Base-by-base conservation (phyloP, 1,140 invertebrate genomes). In the Limonius californicus region DNA sequence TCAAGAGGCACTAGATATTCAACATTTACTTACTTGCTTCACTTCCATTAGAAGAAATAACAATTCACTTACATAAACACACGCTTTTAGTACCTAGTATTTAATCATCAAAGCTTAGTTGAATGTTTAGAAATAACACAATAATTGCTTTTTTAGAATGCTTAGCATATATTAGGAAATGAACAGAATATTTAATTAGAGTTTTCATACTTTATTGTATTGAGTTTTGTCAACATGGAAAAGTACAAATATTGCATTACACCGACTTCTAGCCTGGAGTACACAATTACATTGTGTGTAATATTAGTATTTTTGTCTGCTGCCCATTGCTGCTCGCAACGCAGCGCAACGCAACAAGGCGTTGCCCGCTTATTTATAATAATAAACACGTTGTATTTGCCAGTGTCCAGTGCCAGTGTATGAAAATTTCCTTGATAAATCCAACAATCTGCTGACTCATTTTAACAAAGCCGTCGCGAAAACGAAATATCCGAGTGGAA, bases 191-290 rank as follows among this genome's bases (percentile, higher is more conserved):
- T 14, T 39, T 39, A 2, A 39, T 39, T 39, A 39, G 35, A 39
- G 35, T 55, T 76, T 74, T 75, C 68, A 76, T 75, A 72, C 68
- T 77, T 77, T 77, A 77, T 77, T 77, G 72, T 77, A 76, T 75
- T 75, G 74, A 77, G 72, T 76, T 75, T 71, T 75, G 72, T 76
- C 75, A 76, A 77, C 74, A 77, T 77, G 75, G 75, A 77, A 77
- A 77, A 77, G 75, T 77, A 77, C 75, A 77, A 77, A 77, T 77
- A 77, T 77, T 77, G 75, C 74, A 77, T 74, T 74, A 75, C 74
- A 76, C 72, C 68, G 74, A 73, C 74, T 72, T 73, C 71, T 75
- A 75, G 74, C 72, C 73, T 74, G 68, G 72, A 73, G 71, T 73
- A 71, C 69, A 72, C 69, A 73, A 72, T 68, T 69, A 67, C 69